These are phyloP conservation scores for Merops nubicus DNA, from an alignment of 2,113 vertebrate genomes.

Conservation along the genomic window DNA sequence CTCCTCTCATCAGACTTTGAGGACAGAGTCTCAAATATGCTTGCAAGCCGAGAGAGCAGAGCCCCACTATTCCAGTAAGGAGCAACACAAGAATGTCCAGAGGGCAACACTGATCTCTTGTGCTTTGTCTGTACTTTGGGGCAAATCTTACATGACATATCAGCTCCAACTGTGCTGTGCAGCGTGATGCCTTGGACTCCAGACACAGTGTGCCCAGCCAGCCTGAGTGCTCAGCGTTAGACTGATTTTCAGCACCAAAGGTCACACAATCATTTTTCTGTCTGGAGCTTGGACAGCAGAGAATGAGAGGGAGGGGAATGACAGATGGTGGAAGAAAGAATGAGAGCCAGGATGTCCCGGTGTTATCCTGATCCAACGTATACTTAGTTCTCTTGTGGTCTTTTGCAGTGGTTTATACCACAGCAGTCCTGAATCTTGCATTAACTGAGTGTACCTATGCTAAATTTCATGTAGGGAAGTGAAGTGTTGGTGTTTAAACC, in stretches of 20 bases:
- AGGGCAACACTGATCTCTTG: rapidly evolving
- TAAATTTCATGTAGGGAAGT: background rate
- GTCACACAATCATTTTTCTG: background rate
- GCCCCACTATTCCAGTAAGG: background rate
- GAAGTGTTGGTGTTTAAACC: too few relatives aligned
- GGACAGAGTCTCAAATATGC: background rate
- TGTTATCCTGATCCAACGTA: background rate
- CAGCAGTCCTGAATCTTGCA: background rate
- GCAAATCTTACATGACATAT: rapidly evolving
- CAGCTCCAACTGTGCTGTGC: background rate
- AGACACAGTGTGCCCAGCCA: background rate
- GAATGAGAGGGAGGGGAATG: background rate
- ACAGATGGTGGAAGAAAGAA: background rate
- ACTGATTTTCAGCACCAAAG: background rate
- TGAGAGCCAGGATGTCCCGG: background rate
- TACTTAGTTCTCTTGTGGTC: background rate
- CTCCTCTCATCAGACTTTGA: background rate
- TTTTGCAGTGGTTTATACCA: background rate
- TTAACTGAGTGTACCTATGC: background rate
- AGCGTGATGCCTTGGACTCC: background rate
- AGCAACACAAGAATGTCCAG: background rate
- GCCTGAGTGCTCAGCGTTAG: background rate
- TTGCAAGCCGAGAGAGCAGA: background rate
- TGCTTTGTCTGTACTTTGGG: background rate
- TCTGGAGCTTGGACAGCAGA: background rate